Conservation (phyloP, 53 echinoderm and acorn worm genomes). For the Stichopus horrens region DNA sequence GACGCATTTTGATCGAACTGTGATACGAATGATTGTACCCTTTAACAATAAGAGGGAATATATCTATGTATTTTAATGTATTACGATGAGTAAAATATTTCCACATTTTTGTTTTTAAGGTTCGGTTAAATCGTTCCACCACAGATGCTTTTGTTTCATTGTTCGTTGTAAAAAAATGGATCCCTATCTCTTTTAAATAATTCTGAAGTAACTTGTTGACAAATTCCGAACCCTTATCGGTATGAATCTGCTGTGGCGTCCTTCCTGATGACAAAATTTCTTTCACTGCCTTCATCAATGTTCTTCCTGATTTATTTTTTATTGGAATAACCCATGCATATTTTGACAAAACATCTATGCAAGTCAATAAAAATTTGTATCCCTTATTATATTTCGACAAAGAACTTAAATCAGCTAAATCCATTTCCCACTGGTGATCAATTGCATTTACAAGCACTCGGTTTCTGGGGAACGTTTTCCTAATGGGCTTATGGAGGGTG, state of each 20-base stretch:
- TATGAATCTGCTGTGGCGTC: slow-evolving; percentile 52
- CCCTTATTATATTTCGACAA: slow-evolving; percentile 41
- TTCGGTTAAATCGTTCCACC: slow-evolving; percentile 63
- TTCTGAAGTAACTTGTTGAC: slow-evolving; percentile 9
- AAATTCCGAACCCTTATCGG: slow-evolving; percentile 68
- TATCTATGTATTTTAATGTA: slow-evolving; percentile 12
- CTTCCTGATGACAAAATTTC: slow-evolving; percentile 43
- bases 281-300: slow-evolving; percentile 51
- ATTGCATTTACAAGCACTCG: too few relatives aligned
- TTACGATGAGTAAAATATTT: slow-evolving; percentile 45
- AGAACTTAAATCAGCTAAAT: slow-evolving; percentile 30
- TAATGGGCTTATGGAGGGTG: too few relatives aligned
- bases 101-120: slow-evolving; percentile 55
- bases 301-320: slow-evolving; percentile 62
- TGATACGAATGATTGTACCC: slow-evolving; percentile 56
- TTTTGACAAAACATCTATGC: slow-evolving; percentile 66
- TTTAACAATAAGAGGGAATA: slow-evolving; percentile 3
- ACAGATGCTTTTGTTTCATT: slow-evolving; percentile 61
- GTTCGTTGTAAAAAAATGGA: slow-evolving; percentile 50
- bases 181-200: background rate
- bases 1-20: slow-evolving; percentile 53
- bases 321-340: slow-evolving; percentile 60
- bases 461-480: too few relatives aligned
- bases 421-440: too few relatives aligned
- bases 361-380: slow-evolving; percentile 56